Percentiles rank a stretch among this genome's conserved stretches.
These are phyloP conservation scores for Ceratothoa steindachneri DNA, from an alignment of 2,888 invertebrate species.

Conservation along the genomic window DNA sequence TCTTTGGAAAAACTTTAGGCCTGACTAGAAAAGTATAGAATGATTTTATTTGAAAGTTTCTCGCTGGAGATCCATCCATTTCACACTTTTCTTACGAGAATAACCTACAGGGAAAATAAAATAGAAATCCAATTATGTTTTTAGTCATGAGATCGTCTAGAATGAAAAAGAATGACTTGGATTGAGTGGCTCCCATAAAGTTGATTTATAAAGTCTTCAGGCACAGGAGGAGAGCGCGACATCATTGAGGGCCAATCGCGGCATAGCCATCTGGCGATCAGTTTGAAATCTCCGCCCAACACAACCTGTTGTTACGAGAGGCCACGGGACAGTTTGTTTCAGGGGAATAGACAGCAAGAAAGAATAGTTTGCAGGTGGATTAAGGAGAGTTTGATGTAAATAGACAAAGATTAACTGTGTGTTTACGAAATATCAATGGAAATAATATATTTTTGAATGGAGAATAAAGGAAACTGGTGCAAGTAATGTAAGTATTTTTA, in stretches of 20 bases:
- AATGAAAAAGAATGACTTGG: conserved; percentile 8
- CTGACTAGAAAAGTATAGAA: neutral
- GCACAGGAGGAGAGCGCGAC: neutral
- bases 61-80: neutral
- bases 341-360: neutral
- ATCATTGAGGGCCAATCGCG: neutral
- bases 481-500: too few relatives aligned
- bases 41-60: neutral
- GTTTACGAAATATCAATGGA: too few relatives aligned
- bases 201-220: conserved; percentile 11
- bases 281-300: neutral
- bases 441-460: too few relatives aligned
- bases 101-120: neutral
- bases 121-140: neutral
- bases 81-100: neutral
- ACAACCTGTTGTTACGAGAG: conserved; percentile 3
- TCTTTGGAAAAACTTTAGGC: neutral
- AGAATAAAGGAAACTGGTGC: too few relatives aligned
- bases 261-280: neutral
- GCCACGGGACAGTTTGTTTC: neutral
- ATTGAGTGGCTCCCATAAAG: conserved; percentile 6
- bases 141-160: neutral
- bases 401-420: too few relatives aligned
- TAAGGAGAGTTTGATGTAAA: too few relatives aligned
- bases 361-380: too few relatives aligned